Percentiles rank a stretch among this genome's conserved stretches.
These are phyloP conservation scores for Muraenolepis orangiensis DNA, from an alignment of 2,797 vertebrate species.

Conservation along the genomic window DNA sequence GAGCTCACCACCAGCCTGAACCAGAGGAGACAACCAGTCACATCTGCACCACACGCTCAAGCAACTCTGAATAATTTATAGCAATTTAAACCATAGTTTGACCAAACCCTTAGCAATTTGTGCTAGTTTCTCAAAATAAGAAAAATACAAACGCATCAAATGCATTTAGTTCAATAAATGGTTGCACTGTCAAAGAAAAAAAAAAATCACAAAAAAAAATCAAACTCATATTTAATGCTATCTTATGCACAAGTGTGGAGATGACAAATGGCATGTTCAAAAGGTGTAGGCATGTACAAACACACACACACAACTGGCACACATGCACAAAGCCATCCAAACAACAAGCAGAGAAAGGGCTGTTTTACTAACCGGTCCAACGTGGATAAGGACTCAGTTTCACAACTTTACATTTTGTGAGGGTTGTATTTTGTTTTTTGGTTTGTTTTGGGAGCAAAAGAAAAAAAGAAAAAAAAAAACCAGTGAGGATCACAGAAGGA, in stretches of 20 bases:
- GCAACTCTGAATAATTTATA: constrained; percentile 15
- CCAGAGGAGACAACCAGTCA: constrained; percentile 37
- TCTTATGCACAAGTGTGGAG: constrained; percentile 24
- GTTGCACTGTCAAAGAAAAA: constrained; percentile 6
- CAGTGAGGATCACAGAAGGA: constrained; percentile 92
- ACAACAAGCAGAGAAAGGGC: constrained; percentile 81
- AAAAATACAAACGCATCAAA: constrained; percentile 41
- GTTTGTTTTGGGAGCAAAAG: constrained; percentile 84
- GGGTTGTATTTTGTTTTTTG: background rate
- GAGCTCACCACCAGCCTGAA: constrained; percentile 95
- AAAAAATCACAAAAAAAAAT: background rate
- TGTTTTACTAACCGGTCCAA: constrained; percentile 99
- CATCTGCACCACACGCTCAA: background rate
- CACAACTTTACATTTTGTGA: constrained; percentile 90
- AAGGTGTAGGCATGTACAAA: constrained; percentile 59
- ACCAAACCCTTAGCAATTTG: constrained; percentile 25
- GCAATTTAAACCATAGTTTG: background rate
- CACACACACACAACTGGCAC: constrained; percentile 39
- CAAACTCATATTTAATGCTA: background rate
- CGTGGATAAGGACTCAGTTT: constrained; percentile 99
- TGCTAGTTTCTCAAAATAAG: constrained; percentile 49
- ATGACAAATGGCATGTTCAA: constrained; percentile 62
- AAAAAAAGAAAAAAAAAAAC: constrained; percentile 85
- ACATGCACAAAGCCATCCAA: constrained; percentile 70
- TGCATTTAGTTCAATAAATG: constrained; percentile 48